Evolutionary conservation across 2,113 vertebrate genomes (phyloP).

Genomic region (Chlamydotis undulata): DNA sequence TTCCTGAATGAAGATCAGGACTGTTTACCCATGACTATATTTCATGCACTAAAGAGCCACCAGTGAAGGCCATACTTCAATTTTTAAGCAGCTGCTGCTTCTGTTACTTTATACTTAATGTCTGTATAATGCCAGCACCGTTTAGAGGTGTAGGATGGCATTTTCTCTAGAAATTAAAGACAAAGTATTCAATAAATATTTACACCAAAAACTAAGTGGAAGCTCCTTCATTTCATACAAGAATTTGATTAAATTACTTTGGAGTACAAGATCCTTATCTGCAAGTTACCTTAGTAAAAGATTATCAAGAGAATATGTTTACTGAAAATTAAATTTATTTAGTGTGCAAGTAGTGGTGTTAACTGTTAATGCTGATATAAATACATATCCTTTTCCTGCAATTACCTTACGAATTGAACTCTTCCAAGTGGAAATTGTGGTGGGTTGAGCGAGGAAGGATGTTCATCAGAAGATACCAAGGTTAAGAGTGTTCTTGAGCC

Average conservation of each 20-base stretch:
- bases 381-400: background rate
- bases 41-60: background rate
- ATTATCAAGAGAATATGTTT: background rate
- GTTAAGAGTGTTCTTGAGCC: background rate
- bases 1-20: background rate
- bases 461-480: background rate
- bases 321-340: background rate
- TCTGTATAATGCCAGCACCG: background rate
- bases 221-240: background rate
- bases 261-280: background rate
- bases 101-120: background rate
- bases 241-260: background rate
- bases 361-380: background rate
- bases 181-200: background rate
- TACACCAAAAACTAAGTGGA: background rate
- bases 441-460: background rate
- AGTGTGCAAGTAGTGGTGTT: background rate
- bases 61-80: background rate
- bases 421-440: background rate
- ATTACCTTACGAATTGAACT: background rate
- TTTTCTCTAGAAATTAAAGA: background rate
- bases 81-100: background rate
- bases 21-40: background rate
- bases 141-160: background rate
- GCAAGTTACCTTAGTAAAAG: background rate